Evolutionary conservation across 2,113 vertebrate genomes (phyloP).

Genomic region (Chaetops frenatus): DNA sequence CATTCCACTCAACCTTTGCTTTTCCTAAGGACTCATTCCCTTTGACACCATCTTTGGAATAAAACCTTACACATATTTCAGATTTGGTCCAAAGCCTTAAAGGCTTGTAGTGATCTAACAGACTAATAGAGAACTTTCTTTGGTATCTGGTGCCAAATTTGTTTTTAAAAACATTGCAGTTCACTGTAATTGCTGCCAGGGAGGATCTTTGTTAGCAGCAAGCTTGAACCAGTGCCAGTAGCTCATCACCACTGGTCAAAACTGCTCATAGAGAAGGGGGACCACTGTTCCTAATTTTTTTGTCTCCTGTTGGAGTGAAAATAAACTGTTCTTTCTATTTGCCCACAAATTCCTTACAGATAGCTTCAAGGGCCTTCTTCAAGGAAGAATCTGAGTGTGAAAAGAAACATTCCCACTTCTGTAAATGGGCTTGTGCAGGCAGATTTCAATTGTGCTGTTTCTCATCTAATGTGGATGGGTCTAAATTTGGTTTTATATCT

Average conservation of each 20-base stretch:
- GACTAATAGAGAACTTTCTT: background rate
- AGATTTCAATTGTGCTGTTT: background rate
- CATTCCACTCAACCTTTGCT: background rate
- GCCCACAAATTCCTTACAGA: background rate
- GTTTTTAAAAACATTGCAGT: background rate
- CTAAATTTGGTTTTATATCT: background rate
- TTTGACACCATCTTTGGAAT: background rate
- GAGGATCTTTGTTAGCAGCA: background rate
- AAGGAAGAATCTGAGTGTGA: background rate
- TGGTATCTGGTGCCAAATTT: background rate
- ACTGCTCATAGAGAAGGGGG: background rate
- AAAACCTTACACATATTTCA: background rate
- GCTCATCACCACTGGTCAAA: background rate
- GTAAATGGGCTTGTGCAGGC: background rate
- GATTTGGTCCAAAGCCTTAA: background rate
- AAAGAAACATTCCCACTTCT: background rate
- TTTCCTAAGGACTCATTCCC: background rate
- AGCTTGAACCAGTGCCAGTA: background rate
- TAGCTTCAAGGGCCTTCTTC: background rate
- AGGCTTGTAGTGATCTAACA: background rate
- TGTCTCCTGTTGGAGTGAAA: background rate
- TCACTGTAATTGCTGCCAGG: background rate
- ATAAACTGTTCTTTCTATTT: background rate
- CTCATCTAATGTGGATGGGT: background rate
- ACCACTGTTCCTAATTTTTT: background rate